A percentile compares a stretch with the other conserved stretches of the same genome.
phyloP scores from a whole-genome alignment of 2,888 invertebrate genomes.

The Latheticus oryzae region DNA sequence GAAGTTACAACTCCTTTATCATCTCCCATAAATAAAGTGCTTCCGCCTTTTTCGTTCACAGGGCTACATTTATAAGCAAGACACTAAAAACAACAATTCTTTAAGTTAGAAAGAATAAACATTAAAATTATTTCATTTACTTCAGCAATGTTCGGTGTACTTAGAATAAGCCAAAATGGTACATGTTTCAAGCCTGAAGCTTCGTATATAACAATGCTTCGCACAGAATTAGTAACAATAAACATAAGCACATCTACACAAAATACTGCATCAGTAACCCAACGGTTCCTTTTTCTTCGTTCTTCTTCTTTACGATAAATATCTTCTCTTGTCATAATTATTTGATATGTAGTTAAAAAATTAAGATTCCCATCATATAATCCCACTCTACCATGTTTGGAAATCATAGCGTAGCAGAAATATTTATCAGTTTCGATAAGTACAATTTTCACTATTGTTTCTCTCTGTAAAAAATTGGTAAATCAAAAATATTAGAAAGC shows the following conservation, averaged over 20 bases:
- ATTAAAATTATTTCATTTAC: too few relatives aligned
- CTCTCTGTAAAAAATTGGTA: conserved; percentile 66
- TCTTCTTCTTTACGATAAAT: conserved; percentile 62
- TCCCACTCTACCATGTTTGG: conserved; percentile 71
- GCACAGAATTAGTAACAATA: conserved; percentile 70
- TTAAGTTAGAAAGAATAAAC: conserved; percentile 10
- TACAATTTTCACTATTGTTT: conserved; percentile 71
- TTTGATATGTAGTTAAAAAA: conserved; percentile 67
- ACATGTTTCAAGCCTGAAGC: conserved; percentile 71
- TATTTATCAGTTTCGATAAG: conserved; percentile 68
- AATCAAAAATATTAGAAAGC: background rate
- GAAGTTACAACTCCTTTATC: conserved; percentile 69
- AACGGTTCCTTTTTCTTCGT: conserved; percentile 62
- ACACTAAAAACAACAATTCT: conserved; percentile 63
- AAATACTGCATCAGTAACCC: conserved; percentile 75
- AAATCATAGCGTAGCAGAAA: conserved; percentile 72
- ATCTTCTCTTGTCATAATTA: conserved; percentile 69
- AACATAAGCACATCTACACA: conserved; percentile 69
- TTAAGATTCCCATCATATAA: conserved; percentile 71
- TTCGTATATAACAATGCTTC: conserved; percentile 72
- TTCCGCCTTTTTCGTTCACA: conserved; percentile 46
- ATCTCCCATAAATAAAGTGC: conserved; percentile 69
- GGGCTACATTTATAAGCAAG: conserved; percentile 65
- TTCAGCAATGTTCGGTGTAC: conserved; percentile 69
- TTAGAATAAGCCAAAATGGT: conserved; percentile 70